Conservation (phyloP, 2,888 invertebrate species). For the Ochropleura leucogaster region DNA sequence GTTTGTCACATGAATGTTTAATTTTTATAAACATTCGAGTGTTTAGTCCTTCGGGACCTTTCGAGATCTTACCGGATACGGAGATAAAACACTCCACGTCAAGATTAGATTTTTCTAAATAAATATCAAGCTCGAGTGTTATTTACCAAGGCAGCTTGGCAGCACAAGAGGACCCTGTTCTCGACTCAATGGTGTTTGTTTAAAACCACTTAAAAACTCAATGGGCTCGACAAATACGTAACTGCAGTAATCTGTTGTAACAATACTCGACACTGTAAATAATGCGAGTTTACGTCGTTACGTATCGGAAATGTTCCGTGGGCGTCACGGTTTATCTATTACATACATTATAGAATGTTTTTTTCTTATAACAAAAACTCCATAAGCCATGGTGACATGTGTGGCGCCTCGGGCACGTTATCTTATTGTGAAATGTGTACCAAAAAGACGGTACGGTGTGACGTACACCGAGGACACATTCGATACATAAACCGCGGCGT, state of each 20-base stretch:
- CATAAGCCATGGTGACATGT: conserved; percentile 63
- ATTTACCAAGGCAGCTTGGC: conserved; percentile 78
- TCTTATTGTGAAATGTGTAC: conserved; percentile 67
- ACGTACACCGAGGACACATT: conserved; percentile 62
- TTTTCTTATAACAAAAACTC: conserved; percentile 65
- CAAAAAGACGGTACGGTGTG: conserved; percentile 57
- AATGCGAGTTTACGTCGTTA: conserved; percentile 63
- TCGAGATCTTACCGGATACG: conserved; percentile 80
- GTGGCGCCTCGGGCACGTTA: conserved; percentile 64
- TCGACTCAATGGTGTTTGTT: conserved; percentile 85
- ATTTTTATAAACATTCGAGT: conserved; percentile 73
- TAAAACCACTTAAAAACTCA: conserved; percentile 85
- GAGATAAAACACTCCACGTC: conserved; percentile 83
- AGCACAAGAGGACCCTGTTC: conserved; percentile 81
- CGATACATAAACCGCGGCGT: conserved; percentile 72
- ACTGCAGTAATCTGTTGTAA: conserved; percentile 83
- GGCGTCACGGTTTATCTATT: conserved; percentile 69
- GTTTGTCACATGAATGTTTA: conserved; percentile 73
- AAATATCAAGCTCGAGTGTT: conserved; percentile 77
- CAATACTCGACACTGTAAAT: conserved; percentile 77
- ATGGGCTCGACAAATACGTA: conserved; percentile 82
- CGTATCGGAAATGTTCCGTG: conserved; percentile 64
- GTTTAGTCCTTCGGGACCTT: conserved; percentile 68
- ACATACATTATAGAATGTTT: conserved; percentile 62
- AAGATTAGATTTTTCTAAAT: conserved; percentile 85